Base-by-base conservation (phyloP, 2,113 vertebrate genomes). In the Rhinichthys klamathensis region DNA sequence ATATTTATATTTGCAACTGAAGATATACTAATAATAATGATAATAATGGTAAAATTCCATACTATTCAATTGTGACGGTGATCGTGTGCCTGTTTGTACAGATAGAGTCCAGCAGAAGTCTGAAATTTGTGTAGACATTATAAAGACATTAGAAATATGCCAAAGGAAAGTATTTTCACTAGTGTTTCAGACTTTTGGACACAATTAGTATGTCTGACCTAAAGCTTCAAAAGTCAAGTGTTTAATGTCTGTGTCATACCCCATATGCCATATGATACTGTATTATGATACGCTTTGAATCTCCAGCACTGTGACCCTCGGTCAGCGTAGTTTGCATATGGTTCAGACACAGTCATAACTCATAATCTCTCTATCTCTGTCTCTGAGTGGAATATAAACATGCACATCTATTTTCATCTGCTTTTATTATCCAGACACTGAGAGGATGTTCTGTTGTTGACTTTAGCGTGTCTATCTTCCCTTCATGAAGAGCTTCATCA, bases 311-410 rank as follows among this genome's bases (percentile, higher is more conserved):
- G 46, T 76, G 51, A 21, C 12, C 30, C 54, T 41, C 3, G 35
- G 32, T 60, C 76, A 61, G 10, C 0, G 6, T 41, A 79, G 32
- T 79, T 60, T 79, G 32, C 76, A 79, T 79, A 79, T 0, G 56
- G 11, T 58, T 79, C 54, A 79, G 54, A 79, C 74, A 56, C 18
- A 80, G 38, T 65, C 60, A 80, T 46, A 80, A 65, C 38, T 80
- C 13, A 44, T 9, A 63, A 80, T 61, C 78, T 46, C n/a, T 63
- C 13, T 27, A 44, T 60, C 44, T 30, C 11, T 27, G 51, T 10
- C 13, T 16, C 23, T 44, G n/a, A 65, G 78, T 32, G 16, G n/a
- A 80, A 67, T 41, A 60, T 79, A 58, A 79, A 79, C 76, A 78
- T 13, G 12, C 9, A 18, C 2, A 2, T 18, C 27, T 58, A 30